These are phyloP conservation scores for Plagodis pulveraria DNA, from an alignment of 2,888 invertebrate genomes.

Conservation along the genomic window DNA sequence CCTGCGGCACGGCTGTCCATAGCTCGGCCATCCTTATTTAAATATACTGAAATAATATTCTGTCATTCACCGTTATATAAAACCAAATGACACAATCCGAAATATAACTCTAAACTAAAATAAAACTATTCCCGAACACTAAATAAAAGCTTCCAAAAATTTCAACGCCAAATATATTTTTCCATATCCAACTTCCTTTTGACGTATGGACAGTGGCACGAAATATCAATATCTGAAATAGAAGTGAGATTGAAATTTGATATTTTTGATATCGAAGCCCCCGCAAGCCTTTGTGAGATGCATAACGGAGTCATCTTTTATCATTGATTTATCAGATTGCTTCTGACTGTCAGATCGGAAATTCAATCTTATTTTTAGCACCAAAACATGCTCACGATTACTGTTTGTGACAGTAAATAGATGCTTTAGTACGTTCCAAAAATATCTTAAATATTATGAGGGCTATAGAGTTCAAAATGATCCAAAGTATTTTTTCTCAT, in stretches of 20 bases:
- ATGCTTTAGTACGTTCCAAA: not conserved
- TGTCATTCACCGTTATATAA: no score
- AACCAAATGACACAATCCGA: no score
- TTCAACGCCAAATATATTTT: constrained; percentile 15
- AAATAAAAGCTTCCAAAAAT: not conserved
- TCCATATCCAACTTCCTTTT: constrained; percentile 23
- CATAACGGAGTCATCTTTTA: constrained; percentile 66
- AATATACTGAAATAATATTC: no score
- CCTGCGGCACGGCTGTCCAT: no score
- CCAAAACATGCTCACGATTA: constrained; percentile 27
- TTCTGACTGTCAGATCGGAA: constrained; percentile 54
- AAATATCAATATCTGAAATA: constrained; percentile 46
- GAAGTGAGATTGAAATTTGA: constrained; percentile 57
- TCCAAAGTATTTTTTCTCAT: no score
- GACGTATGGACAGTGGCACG: constrained; percentile 42
- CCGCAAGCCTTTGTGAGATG: constrained; percentile 49
- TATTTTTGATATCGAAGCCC: constrained; percentile 48
- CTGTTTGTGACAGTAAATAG: not conserved
- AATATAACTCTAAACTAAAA: no score
- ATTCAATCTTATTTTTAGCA: constrained; percentile 59
- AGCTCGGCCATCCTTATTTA: no score
- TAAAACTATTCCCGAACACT: no score
- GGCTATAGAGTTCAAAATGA: no score
- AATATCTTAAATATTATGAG: not conserved
- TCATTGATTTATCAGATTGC: constrained; percentile 73